phyloP scores from a whole-genome alignment of 2,888 invertebrate genomes.

The Dryococelus australis region DNA sequence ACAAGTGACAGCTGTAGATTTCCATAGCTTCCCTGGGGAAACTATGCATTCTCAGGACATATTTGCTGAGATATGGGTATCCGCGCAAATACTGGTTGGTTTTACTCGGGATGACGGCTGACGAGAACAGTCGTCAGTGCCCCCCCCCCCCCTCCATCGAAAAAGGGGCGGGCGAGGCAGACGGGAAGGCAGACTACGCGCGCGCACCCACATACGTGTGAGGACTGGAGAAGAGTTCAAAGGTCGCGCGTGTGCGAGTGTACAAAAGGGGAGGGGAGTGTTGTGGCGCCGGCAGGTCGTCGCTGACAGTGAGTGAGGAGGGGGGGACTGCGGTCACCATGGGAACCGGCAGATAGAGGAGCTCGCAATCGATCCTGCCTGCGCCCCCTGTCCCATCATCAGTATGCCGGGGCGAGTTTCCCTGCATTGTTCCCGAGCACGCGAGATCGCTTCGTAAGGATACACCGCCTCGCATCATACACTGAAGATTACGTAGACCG shows the following conservation, averaged over 20 bases:
- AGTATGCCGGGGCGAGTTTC: background rate
- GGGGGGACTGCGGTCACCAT: slow-evolving; percentile 8
- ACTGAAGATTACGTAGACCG: no score
- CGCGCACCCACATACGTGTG: background rate
- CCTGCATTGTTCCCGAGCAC: background rate
- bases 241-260: background rate
- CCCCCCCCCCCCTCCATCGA: no score
- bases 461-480: no score
- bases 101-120: no score
- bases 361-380: background rate
- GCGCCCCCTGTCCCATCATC: background rate
- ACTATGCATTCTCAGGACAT: no score
- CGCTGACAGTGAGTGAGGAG: background rate
- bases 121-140: no score
- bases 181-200: background rate
- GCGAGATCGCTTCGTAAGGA: no score
- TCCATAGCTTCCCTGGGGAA: no score
- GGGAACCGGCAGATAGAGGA: slow-evolving; percentile 1
- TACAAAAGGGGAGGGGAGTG: background rate
- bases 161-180: background rate
- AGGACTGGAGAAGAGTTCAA: background rate
- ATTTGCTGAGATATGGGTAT: no score
- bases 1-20: no score
- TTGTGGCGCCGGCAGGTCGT: background rate
- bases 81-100: no score